A percentile compares a stretch with the other conserved stretches of the same genome.
Evolutionary conservation across 92 coral and sea anemone genomes (phyloP).

Genomic region (Porites lobata): DNA sequence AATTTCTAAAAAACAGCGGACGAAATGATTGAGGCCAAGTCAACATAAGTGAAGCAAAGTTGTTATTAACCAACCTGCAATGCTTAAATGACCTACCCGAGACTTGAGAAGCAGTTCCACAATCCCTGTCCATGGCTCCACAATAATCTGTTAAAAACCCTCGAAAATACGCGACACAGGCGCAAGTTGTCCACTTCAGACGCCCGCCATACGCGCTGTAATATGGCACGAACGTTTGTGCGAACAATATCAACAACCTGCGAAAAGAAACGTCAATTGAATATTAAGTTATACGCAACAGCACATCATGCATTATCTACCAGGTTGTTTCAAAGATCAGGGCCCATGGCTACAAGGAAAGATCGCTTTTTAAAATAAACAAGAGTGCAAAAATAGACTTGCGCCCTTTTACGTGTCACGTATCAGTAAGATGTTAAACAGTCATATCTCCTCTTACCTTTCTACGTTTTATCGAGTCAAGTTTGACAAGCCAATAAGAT

Average conservation of each 20-base stretch:
- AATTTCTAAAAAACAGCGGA: conserved; percentile 67
- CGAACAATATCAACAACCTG: conserved; percentile 95
- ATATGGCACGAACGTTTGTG: conserved; percentile 90
- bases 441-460: conserved; percentile 58
- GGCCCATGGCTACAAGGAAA: too few species aligned
- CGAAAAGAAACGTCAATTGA: neutral
- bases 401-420: too few species aligned
- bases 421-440: neutral
- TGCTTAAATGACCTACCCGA: conserved; percentile 71
- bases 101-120: conserved; percentile 96
- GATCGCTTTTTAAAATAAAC: neutral
- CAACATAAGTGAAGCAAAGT: too few species aligned
- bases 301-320: too few species aligned
- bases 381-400: too few species aligned
- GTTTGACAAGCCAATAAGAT: conserved; percentile 96
- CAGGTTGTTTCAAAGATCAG: too few species aligned
- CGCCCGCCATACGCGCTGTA: conserved; percentile 95
- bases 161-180: conserved; percentile 88
- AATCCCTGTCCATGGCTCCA: conserved; percentile 99
- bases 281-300: too few species aligned
- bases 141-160: conserved; percentile 90
- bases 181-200: conserved; percentile 93
- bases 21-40: neutral
- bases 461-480: conserved; percentile 94
- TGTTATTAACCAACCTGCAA: too few species aligned